Conservation (phyloP, 1,140 invertebrate species). For the Drosophila nebulosa region DNA sequence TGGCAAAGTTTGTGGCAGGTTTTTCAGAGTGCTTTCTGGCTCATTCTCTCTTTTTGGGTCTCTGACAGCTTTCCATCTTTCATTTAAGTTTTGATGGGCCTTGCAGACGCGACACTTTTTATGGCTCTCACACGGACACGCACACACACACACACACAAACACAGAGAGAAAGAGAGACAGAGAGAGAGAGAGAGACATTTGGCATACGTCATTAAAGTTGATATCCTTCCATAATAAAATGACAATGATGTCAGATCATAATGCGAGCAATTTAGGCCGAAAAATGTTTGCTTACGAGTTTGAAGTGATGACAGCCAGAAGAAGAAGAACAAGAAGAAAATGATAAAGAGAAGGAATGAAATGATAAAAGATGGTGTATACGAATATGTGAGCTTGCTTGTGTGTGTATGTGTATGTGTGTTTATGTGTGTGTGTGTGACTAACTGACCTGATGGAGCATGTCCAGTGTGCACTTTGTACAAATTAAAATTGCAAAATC, state of each 20-base stretch:
- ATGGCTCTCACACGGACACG: conserved; percentile 26
- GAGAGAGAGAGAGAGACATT: conserved; percentile 9
- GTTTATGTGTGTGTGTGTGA: conserved; percentile 19
- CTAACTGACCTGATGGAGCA: conserved; percentile 6
- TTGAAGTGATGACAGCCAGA: not conserved
- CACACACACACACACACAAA: not conserved
- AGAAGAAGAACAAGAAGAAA: conserved; percentile 16
- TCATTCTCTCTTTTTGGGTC: not conserved
- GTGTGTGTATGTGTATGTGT: conserved; percentile 11
- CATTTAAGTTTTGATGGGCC: conserved; percentile 59
- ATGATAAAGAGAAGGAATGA: not conserved
- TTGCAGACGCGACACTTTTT: conserved; percentile 66
- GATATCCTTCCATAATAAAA: conserved; percentile 35
- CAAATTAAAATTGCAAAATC: conserved; percentile 75
- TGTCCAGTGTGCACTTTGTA: conserved; percentile 55
- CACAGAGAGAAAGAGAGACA: not conserved
- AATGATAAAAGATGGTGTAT: conserved; percentile 3
- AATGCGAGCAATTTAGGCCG: conserved; percentile 50
- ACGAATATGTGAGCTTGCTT: conserved; percentile 13
- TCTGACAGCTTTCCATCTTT: conserved; percentile 19
- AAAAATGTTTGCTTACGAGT: conserved; percentile 40
- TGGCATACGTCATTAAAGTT: conserved; percentile 56
- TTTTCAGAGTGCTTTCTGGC: not conserved
- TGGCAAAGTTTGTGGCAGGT: not conserved
- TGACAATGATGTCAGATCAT: conserved; percentile 46